Conservation (phyloP, 2,797 vertebrate species). For the Mallotus villosus region DNA sequence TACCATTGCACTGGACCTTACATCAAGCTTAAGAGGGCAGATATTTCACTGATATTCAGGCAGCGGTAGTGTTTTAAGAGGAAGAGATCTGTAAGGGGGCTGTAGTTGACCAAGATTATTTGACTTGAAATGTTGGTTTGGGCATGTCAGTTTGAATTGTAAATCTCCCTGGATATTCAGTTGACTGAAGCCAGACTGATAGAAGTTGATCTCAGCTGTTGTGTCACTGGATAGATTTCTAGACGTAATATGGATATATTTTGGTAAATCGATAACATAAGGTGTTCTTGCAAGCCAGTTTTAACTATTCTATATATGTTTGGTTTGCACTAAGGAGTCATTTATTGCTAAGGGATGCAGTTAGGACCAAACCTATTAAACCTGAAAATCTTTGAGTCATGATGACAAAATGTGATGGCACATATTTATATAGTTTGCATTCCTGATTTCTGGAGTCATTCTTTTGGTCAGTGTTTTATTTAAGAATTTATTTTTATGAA, state of each 20-base stretch:
- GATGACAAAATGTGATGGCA: conserved; percentile 27
- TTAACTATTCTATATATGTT: background rate
- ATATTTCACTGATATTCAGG: conserved; percentile 7
- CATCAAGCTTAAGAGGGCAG: background rate
- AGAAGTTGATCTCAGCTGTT: too few relatives aligned
- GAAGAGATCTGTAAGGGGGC: background rate
- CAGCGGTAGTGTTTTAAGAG: conserved; percentile 4
- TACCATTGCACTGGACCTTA: conserved; percentile 17
- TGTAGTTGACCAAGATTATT: background rate
- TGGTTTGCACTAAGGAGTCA: background rate
- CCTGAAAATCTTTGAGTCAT: background rate
- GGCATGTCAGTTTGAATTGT: too few relatives aligned
- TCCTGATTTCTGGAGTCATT: conserved; percentile 29
- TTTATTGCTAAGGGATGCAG: background rate
- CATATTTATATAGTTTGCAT: conserved; percentile 44
- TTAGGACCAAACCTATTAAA: background rate
- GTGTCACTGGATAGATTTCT: too few relatives aligned
- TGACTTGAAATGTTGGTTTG: too few relatives aligned
- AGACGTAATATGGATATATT: background rate
- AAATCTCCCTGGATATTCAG: too few relatives aligned
- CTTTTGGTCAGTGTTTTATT: conserved; percentile 41
- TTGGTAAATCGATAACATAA: background rate
- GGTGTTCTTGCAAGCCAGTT: background rate
- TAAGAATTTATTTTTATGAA: conserved; percentile 59
- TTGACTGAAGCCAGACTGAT: too few relatives aligned